These are phyloP conservation scores for Palloptera scutellata DNA, from an alignment of 2,888 invertebrate genomes.

Conservation along the genomic window DNA sequence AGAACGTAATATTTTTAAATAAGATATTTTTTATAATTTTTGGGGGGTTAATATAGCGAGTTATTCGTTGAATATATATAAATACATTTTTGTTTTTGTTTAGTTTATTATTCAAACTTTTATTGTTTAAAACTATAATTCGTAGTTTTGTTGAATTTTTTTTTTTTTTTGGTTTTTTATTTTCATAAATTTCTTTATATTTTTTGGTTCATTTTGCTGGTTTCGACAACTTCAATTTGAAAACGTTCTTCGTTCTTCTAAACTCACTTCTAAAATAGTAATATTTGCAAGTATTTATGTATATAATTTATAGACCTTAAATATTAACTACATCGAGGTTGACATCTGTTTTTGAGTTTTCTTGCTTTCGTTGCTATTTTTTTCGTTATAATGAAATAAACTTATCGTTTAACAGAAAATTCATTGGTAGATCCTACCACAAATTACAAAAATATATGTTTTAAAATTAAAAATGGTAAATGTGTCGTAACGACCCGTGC, in stretches of 20 bases:
- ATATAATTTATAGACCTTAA: conserved; percentile 1
- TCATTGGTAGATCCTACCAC: no score
- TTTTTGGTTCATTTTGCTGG: neutral
- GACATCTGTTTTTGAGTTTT: conserved; percentile 9
- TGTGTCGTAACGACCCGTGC: neutral
- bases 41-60: no score
- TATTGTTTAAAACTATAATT: conserved; percentile 4
- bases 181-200: conserved; percentile 9
- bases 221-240: conserved; percentile 12
- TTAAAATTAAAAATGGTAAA: no score
- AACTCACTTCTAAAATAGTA: neutral
- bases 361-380: neutral
- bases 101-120: conserved; percentile 16
- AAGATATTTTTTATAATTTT: no score
- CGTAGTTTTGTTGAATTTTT: neutral
- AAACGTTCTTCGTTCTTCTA: conserved; percentile 4
- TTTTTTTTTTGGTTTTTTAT: neutral
- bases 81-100: conserved; percentile 15
- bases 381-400: no score
- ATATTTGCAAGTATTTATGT: conserved; percentile 24
- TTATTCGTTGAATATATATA: neutral
- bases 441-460: no score
- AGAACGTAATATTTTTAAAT: no score
- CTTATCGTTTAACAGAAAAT: no score
- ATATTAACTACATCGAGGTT: conserved; percentile 23